Evolutionary conservation across 2,797 vertebrate genomes (phyloP), one percentile per base, ranked within the genome.

Genomic region (Chrosomus eos): DNA sequence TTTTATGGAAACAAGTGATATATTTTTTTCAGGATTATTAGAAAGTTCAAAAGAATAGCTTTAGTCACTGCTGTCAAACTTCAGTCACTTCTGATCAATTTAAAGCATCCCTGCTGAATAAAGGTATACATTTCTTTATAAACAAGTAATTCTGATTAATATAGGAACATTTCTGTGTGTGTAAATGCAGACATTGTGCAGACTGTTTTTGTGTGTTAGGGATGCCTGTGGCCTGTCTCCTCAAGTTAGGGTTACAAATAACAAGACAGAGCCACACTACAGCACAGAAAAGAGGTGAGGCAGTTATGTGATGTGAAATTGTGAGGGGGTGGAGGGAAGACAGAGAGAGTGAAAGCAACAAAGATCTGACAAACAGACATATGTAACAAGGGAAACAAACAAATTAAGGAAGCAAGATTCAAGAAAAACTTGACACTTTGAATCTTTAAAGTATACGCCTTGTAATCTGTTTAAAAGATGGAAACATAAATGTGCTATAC

Each of bases 261-360:
- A 36, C 38, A 73, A 53, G 19, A 71, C 45, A 82, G 45, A 53
- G 38, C 9, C 9, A 75, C 48, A 31, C 53, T 13, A 51, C 33
- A 83, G 28, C 36, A 55, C 38, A 85, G 48, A 67, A 68, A 62
- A 62, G 38, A 88, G 43, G 71, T 53, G 72, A 81, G 71, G 62
- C 40, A 51, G 45, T 66, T 85, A 76, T 87, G 43, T 73, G 60
- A 83, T 82, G 51, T 87, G 78, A 75, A 58, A 70, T 51, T 83
- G 62, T 58, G 66, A 67, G 31, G 11, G 28, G 68, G 28, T n/a
- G 55, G 18, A 53, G 13, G 14, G 26, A 48, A 68, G 38, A 67
- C 26, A 76, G 31, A 51, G 23, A n/a, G 23, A 83, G 53, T 9
- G 13, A 67, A 64, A 79, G 64, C 73, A 48, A 75, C 16, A 48